Percentiles rank a stretch among this genome's conserved stretches.
These are phyloP conservation scores for Solea solea DNA, from an alignment of 2,113 vertebrate genomes.

Conservation along the genomic window DNA sequence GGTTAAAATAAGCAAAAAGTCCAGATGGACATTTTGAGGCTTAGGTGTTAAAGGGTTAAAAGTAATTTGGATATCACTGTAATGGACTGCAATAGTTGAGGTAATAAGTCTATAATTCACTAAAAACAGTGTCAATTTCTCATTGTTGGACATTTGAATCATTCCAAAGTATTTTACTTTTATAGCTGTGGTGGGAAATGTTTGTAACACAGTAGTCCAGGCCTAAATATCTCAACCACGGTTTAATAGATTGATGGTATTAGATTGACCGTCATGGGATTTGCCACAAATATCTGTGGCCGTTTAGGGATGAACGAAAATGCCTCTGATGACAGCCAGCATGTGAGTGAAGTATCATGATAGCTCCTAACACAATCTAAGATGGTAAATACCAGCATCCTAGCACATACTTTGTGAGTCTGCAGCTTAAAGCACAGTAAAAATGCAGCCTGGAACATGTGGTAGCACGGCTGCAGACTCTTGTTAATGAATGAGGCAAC, in stretches of 20 bases:
- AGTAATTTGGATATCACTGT: no score
- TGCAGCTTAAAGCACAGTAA: background rate
- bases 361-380: background rate
- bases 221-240: background rate
- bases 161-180: background rate
- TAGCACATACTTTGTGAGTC: background rate
- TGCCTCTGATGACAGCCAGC: background rate
- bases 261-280: background rate
- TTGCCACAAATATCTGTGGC: background rate
- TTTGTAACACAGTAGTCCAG: background rate
- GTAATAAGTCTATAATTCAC: no score
- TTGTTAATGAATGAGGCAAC: conserved; percentile 23
- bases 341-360: background rate
- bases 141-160: background rate
- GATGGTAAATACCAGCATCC: background rate
- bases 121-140: background rate
- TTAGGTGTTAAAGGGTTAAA: no score
- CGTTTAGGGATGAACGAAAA: background rate
- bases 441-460: background rate
- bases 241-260: background rate
- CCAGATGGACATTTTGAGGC: no score
- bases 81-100: no score
- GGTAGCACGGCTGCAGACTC: conserved; percentile 7
- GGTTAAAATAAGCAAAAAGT: no score
- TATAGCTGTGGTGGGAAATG: no score